Base-by-base conservation (phyloP, 92 coral and sea anemone species). In the Epizoanthus fatuus region DNA sequence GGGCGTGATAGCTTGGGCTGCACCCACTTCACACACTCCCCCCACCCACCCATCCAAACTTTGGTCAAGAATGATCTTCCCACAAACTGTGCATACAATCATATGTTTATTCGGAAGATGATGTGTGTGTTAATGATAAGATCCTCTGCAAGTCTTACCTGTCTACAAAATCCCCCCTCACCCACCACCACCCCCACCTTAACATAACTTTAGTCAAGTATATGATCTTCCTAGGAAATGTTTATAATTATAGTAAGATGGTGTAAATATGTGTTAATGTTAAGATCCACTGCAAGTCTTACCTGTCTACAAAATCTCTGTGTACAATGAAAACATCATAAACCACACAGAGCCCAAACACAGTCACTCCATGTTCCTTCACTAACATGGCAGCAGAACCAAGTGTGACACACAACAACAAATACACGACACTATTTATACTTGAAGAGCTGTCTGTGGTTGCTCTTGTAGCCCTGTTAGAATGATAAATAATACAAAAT, bases 301-400 rank as follows among this genome's bases (percentile, higher is more conserved):
- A 89, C 93, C 93, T 64, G 74, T 74, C 58, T 11, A 72, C 35
- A 47, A 72, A 64, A 16, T 13, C 66, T 54, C 87, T 89, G 86
- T 88, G 77, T 10, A 84, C 12, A 10, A 93, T 86, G n/a, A 91
- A 80, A 25, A 88, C 54, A 67, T 95, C 97, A 74, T 95, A 95
- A 40, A 91, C 47, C 25, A 91, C 45, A 87, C 97, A 95, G 56
- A 95, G 89, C 45, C 98, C 98, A 94, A 94, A 95, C 53, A 95
- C 94, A 58, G 98, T 95, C 14, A 95, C 86, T 52, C 98, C 98
- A 73, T 95, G 97, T 63, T 94, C 98, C 66, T 95, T 94, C 19
- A 88, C 90, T 2, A 95, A 83, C 98, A 95, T 94, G 35, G 98
- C 98, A 81, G 83, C 90, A 29, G 94, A 64, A 52, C 95, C 98